A percentile compares a stretch with the other conserved stretches of the same genome.
These are phyloP conservation scores for Anhinga anhinga DNA, from an alignment of 2,113 vertebrate genomes.

Conservation along the genomic window DNA sequence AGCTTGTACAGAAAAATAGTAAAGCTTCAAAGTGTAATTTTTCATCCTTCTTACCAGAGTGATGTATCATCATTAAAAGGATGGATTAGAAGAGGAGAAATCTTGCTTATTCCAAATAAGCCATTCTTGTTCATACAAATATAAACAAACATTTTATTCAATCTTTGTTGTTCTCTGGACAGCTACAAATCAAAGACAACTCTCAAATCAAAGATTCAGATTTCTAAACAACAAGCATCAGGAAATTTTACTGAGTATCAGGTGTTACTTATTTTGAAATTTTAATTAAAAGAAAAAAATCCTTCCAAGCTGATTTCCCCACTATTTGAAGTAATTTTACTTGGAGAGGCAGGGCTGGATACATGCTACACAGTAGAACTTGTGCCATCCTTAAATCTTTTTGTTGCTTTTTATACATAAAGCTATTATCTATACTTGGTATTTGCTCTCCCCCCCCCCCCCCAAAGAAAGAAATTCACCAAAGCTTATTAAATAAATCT, in stretches of 20 bases:
- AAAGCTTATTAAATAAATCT: not conserved
- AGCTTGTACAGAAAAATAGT: not conserved
- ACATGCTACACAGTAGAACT: not conserved
- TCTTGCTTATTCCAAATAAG: not conserved
- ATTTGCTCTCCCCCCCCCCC: not conserved
- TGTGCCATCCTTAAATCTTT: not conserved
- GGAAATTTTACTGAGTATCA: not conserved
- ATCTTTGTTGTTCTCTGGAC: not conserved
- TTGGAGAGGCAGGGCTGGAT: not conserved
- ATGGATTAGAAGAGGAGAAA: not conserved
- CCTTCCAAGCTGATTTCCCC: not conserved
- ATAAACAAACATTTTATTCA: not conserved
- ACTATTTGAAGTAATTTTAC: not conserved
- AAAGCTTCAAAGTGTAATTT: not conserved
- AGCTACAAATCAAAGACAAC: not conserved
- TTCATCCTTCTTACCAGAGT: not conserved
- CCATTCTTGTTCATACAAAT: not conserved
- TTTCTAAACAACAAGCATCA: not conserved
- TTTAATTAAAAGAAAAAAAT: not conserved
- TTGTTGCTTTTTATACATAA: not conserved
- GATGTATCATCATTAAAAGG: not conserved
- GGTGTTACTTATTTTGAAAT: not conserved
- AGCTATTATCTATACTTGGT: not conserved
- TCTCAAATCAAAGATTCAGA: not conserved
- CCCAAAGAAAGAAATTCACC: not conserved